Evolutionary conservation across 2,888 invertebrate species (phyloP).

Genomic region (Agelastica alni): DNA sequence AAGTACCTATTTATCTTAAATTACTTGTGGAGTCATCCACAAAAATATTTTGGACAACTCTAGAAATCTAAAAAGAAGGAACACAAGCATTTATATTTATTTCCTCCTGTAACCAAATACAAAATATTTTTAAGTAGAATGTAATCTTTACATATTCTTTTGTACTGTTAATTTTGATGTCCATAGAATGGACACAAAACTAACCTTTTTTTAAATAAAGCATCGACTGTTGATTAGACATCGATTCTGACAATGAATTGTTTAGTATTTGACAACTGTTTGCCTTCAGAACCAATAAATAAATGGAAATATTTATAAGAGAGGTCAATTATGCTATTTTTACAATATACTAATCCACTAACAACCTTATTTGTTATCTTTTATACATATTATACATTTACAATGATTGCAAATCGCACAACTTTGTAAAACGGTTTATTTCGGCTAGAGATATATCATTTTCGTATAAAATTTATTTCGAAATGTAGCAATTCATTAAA

Average conservation of each 20-base stretch:
- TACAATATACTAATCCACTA: constrained; percentile 45
- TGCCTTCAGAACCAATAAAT: constrained; percentile 47
- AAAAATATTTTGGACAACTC: too few species aligned
- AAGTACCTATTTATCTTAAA: too few species aligned
- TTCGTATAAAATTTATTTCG: constrained; percentile 23
- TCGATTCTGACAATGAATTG: constrained; percentile 39
- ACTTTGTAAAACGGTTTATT: constrained; percentile 44
- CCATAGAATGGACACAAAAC: too few species aligned
- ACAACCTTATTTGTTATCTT: constrained; percentile 46
- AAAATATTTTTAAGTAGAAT: too few species aligned
- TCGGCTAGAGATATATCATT: constrained; percentile 25
- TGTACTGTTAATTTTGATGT: too few species aligned
- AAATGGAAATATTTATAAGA: constrained; percentile 27
- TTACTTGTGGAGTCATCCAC: too few species aligned
- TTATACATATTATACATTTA: constrained; percentile 55
- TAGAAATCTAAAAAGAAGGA: too few species aligned
- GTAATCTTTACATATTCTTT: too few species aligned
- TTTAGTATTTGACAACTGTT: constrained; percentile 42
- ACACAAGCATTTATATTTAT: too few species aligned
- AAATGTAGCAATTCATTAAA: constrained; percentile 23
- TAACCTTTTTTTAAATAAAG: too few species aligned
- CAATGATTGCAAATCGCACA: constrained; percentile 58
- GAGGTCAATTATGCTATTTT: constrained; percentile 41
- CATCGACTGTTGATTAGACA: too few species aligned
- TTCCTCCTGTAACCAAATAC: too few species aligned